phyloP scores from a whole-genome alignment of 2,888 invertebrate genomes.

The Archips crataeganus region DNA sequence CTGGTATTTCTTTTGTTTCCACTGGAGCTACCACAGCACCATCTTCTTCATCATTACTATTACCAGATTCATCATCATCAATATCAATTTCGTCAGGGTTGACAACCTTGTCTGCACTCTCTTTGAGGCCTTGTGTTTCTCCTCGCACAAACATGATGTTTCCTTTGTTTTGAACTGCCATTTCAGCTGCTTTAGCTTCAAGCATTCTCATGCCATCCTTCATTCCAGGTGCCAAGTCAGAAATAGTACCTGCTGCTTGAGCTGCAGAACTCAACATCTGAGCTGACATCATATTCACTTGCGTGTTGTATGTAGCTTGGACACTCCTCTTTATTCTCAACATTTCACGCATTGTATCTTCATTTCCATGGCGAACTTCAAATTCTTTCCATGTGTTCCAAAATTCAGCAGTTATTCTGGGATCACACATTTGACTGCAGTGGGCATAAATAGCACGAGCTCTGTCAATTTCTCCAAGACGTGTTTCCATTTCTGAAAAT shows the following conservation, averaged over 20 bases:
- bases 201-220: conserved; percentile 95
- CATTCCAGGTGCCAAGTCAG: conserved; percentile 90
- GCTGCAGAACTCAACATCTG: conserved; percentile 95
- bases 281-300: conserved; percentile 99
- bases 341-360: conserved; percentile 99
- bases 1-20: conserved; percentile 94
- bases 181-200: conserved; percentile 93
- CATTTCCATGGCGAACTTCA: conserved; percentile 99
- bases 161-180: conserved; percentile 83
- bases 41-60: conserved; percentile 86
- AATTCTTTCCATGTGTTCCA: conserved; percentile 99
- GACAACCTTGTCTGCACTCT: conserved; percentile 88
- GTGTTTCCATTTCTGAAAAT: conserved; percentile 99
- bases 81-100: conserved; percentile 96
- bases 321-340: conserved; percentile 98
- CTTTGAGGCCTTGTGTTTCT: conserved; percentile 91
- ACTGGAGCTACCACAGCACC: conserved; percentile 89
- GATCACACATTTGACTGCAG: conserved; percentile 99
- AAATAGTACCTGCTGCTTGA: conserved; percentile 88
- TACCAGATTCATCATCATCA: conserved; percentile 91
- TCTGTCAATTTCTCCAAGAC: conserved; percentile 98
- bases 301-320: conserved; percentile 99
- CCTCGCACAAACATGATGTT: conserved; percentile 95
- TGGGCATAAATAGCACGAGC: conserved; percentile 99
- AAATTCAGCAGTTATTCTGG: conserved; percentile 96